Evolutionary conservation across 2,113 vertebrate species (phyloP), one percentile per base, ranked within the genome.

Genomic region (Galbula dea): DNA sequence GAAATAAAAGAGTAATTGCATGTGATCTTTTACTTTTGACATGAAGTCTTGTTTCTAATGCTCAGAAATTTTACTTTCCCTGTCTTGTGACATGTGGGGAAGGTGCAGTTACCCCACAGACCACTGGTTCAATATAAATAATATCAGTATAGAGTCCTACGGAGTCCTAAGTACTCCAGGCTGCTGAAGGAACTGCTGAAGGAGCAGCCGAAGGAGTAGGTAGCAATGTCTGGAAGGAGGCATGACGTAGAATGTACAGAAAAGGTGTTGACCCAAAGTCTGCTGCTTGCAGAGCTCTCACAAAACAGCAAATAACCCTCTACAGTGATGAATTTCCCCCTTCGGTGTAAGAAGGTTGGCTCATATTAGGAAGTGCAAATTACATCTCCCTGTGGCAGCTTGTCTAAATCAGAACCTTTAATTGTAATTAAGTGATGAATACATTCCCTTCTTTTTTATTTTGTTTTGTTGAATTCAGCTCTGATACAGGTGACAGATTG

Each of bases 391-490:
- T 83, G 62, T 93, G 79, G 41, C 81, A 89, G 79, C 85, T 80
- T 93, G 82, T 90, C 51, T 86, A 69, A 54, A 58, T 85, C 63
- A 69, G 78, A 91, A 88, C 37, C 41, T 80, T 88, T 77, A 91
- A 49, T 85, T 86, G 55, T 55, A 80, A 74, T 73, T 65, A 71
- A 85, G 62, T 80, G 41, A 59, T 91, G 13, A 74, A 73, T 71
- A 55, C 26, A 55, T 83, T 94, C 29, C 15, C 72, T 83, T 94
- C 15, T 15, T 77, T 93, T 91, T 83, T 88, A n/a, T 89, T 91
- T 88, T 93, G 63, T 87, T 95, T 82, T 76, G 27, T n/a, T 85
- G n/a, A 88, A 68, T 86, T 89, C 69, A 84, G 11, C 15, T 91
- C 67, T 86, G 59, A 88, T 89, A 81, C 91, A 89, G 78, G 63